Evolutionary conservation across 2,888 invertebrate species (phyloP).

Genomic region (Drosophila paramelanica): DNA sequence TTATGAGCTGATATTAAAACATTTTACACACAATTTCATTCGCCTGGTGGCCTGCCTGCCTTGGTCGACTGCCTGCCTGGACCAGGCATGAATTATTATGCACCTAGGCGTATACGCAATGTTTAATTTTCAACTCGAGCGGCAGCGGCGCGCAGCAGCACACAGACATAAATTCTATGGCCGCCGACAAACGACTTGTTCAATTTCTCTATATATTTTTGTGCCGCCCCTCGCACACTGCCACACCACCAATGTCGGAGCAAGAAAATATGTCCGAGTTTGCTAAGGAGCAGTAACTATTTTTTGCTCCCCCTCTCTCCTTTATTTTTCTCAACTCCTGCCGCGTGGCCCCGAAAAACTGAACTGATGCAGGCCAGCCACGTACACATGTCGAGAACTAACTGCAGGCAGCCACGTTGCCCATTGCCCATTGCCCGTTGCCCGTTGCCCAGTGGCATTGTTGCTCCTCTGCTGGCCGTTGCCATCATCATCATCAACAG

Average conservation of each 20-base stretch:
- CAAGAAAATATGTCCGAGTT: conserved; percentile 56
- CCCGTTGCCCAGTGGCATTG: conserved; percentile 51
- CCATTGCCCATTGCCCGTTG: conserved; percentile 41
- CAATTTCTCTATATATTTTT: conserved; percentile 72
- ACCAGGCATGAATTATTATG: conserved; percentile 76
- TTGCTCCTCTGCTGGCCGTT: conserved; percentile 34
- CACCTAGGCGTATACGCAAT: conserved; percentile 81
- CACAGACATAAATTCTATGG: conserved; percentile 75
- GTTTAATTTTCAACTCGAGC: conserved; percentile 80
- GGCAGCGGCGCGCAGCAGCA: conserved; percentile 38
- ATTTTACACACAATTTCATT: conserved; percentile 78
- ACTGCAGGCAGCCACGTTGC: conserved; percentile 60
- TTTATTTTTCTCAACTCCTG: conserved; percentile 6
- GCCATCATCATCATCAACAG: conserved; percentile 68
- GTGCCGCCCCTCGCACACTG: conserved; percentile 3
- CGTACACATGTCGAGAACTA: conserved; percentile 78
- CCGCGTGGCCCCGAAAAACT: conserved; percentile 25
- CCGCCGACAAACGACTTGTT: conserved; percentile 78
- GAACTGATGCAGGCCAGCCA: conserved; percentile 68
- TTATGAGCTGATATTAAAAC: conserved; percentile 77
- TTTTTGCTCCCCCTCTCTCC: conserved; percentile 16
- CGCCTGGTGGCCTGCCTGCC: conserved; percentile 18
- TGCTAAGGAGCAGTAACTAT: conserved; percentile 53
- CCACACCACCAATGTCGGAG: conserved; percentile 30
- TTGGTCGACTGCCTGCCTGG: conserved; percentile 16